phyloP scores from a whole-genome alignment of 2,113 vertebrate species.

The Danionella cerebrum region DNA sequence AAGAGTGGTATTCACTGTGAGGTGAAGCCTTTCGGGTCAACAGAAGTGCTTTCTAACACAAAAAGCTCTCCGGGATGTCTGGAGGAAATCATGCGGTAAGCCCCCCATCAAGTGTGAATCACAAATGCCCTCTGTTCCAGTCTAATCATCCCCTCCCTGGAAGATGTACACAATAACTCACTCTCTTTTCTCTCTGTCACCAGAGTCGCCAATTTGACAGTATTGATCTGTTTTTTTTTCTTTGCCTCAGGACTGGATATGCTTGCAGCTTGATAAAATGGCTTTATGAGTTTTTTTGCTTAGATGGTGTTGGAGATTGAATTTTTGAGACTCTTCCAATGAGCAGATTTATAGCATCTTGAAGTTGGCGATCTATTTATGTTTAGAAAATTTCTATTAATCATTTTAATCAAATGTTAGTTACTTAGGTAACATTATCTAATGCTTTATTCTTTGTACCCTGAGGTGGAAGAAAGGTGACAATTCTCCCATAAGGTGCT shows the following conservation, averaged over 20 bases:
- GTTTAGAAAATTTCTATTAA: too few relatives aligned
- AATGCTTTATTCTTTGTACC: too few relatives aligned
- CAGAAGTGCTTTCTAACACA: conserved; percentile 4
- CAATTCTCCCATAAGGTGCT: too few relatives aligned
- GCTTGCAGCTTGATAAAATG: not conserved
- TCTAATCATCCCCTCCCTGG: not conserved
- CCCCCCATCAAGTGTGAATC: conserved; percentile 18
- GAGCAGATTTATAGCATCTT: not conserved
- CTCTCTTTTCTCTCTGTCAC: not conserved
- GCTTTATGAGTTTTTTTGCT: not conserved
- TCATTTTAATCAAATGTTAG: too few relatives aligned
- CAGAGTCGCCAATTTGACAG: not conserved
- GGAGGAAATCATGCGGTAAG: conserved; percentile 24
- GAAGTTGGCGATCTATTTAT: too few relatives aligned
- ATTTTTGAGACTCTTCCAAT: not conserved
- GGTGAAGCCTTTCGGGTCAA: not conserved
- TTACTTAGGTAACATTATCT: too few relatives aligned
- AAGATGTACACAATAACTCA: conserved; percentile 7
- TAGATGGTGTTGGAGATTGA: not conserved
- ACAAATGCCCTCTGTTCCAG: conserved; percentile 6
- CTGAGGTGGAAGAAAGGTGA: too few relatives aligned
- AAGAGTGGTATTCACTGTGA: not conserved
- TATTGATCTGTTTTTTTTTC: conserved; percentile 29
- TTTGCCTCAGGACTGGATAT: not conserved
- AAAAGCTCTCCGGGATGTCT: conserved; percentile 15